Conservation (phyloP, 2,888 invertebrate genomes). For the Marasmarcha lunaedactyla region DNA sequence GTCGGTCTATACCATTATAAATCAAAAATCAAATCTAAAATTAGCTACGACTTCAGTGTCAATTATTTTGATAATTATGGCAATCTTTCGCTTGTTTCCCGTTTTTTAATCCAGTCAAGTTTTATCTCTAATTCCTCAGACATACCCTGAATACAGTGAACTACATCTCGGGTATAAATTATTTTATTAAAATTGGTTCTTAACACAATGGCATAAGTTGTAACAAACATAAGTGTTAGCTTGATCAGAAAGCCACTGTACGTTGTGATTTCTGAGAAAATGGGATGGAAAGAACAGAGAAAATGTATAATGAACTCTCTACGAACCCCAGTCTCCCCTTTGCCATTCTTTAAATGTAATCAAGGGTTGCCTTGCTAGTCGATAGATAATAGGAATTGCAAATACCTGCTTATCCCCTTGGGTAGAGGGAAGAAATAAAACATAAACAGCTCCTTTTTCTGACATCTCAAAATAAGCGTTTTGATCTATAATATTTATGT, state of each 20-base stretch:
- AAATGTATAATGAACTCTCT: constrained; percentile 46
- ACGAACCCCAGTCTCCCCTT: constrained; percentile 30
- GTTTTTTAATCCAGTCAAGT: constrained; percentile 34
- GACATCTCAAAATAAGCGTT: too few species aligned
- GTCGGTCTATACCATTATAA: too few species aligned
- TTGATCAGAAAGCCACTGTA: constrained; percentile 13
- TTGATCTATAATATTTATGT: too few species aligned
- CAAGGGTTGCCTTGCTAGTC: constrained; percentile 26
- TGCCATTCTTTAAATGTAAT: constrained; percentile 42
- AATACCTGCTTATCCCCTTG: constrained; percentile 3
- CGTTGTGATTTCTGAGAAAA: constrained; percentile 38
- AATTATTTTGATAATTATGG: constrained; percentile 36
- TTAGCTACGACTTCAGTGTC: constrained; percentile 11
- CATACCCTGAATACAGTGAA: constrained; percentile 24
- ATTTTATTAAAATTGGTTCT: too few species aligned
- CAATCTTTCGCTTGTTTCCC: constrained; percentile 35
- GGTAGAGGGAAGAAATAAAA: neutral
- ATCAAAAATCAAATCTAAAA: too few species aligned
- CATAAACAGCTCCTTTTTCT: neutral
- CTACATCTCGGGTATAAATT: neutral
- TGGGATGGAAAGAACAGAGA: constrained; percentile 28
- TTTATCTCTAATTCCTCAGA: constrained; percentile 45
- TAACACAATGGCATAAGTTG: too few species aligned
- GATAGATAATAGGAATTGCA: constrained; percentile 18
- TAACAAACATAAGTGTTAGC: neutral